Base-by-base conservation (phyloP, 2,797 vertebrate genomes). In the Falco columbarius region DNA sequence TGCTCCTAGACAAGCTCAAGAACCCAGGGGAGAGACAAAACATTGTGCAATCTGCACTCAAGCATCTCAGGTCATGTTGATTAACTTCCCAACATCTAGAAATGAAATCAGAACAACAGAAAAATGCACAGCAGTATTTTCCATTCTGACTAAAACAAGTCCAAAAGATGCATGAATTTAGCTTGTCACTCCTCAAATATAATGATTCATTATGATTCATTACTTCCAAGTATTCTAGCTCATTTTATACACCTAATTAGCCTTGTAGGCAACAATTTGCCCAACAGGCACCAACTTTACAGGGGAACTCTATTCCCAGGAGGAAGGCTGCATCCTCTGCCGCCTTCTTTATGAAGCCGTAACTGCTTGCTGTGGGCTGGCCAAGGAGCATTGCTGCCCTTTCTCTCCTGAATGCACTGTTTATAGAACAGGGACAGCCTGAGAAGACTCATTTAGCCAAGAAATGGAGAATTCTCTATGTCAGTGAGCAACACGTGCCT, bases 241-340 rank as follows among this genome's bases (percentile, higher is more conserved):
- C 66, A 58, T 94, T 91, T 90, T 94, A 88, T 73, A 77, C 66
- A 91, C 75, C 58, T 90, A 86, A 86, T 88, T 91, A 87, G 86
- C n/a, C 47, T 86, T 32, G 27, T 22, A 81, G 46, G 72, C 61
- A 91, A 42, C 73, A 81, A 49, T 62, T 93, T 4, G 5, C 62
- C 55, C 79, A 87, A 32, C 44, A 80, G 55, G 17, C 61, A 42
- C 49, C 32, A 51, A 7, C 22, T 70, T 55, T 36, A 59, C 40
- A 83, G 63, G 79, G 30, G 27, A 83, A 75, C 68, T 36, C n/a
- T 23, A 13, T 52, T 83, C 63, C 68, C 36, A 36, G 13, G 58
- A 66, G 76, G 70, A 93, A 66, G 54, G 79, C 44, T 91, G n/a
- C 52, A 29, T 14, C n/a, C 40, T 54, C 55, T 83, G 75, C 27